phyloP scores from a whole-genome alignment of 2,113 vertebrate species.

The Thamnophis sirtalis region DNA sequence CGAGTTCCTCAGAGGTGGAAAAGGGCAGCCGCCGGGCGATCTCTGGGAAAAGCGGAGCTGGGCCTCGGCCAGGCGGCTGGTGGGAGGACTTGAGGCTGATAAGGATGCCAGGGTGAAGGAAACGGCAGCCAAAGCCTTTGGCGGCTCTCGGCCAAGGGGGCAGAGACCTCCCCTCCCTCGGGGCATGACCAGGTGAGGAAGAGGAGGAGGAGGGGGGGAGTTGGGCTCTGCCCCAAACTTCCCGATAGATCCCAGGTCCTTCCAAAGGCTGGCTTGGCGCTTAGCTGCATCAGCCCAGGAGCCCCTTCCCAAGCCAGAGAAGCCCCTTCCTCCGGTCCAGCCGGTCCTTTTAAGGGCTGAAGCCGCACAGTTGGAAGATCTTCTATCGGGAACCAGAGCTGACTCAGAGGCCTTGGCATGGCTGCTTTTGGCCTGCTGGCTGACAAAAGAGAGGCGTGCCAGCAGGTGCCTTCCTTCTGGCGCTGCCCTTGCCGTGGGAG shows the following conservation, averaged over 20 bases:
- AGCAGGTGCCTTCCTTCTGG: too few species aligned
- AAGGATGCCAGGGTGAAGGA: neutral
- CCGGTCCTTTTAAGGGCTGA: constrained; percentile 52
- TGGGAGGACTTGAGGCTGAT: neutral
- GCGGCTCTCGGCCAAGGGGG: neutral
- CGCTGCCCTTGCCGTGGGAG: neutral
- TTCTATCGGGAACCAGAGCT: constrained; percentile 19
- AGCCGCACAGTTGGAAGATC: neutral
- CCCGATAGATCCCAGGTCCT: neutral
- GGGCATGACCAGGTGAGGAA: neutral
- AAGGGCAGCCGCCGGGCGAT: neutral
- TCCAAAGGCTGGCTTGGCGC: neutral
- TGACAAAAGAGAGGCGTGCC: neutral
- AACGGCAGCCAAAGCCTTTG: neutral
- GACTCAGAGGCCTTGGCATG: constrained; percentile 14
- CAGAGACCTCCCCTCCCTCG: neutral
- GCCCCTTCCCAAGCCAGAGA: constrained; percentile 25
- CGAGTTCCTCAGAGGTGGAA: neutral
- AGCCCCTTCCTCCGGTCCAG: neutral
- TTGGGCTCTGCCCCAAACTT: neutral
- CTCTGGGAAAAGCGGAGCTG: neutral
- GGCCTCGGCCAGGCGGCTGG: neutral
- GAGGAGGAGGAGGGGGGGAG: neutral
- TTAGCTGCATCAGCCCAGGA: neutral
- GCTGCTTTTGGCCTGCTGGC: neutral